A percentile compares a stretch with the other conserved stretches of the same genome.
These are phyloP conservation scores for Drosophila yakuba DNA, from an alignment of 1,140 invertebrate species.

Conservation along the genomic window DNA sequence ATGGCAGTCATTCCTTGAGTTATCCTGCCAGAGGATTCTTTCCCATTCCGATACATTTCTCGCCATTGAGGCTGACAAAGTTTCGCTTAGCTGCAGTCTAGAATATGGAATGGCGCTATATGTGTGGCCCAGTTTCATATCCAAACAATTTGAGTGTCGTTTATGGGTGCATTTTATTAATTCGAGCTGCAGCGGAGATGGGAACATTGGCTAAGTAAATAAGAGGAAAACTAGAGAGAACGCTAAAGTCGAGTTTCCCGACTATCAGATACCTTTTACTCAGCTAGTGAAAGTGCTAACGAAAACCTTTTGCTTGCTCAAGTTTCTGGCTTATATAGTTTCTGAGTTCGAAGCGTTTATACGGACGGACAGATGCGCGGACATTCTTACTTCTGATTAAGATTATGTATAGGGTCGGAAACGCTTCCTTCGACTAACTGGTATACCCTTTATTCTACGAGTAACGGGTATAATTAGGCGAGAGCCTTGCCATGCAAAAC, in stretches of 20 bases:
- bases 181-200: constrained; percentile 24
- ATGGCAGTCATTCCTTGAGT: constrained; percentile 11
- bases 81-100: constrained; percentile 18
- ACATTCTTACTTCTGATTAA: too few relatives aligned
- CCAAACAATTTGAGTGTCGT: not conserved
- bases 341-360: too few relatives aligned
- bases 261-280: too few relatives aligned
- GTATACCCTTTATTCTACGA: too few relatives aligned
- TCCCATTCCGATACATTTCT: not conserved
- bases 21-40: constrained; percentile 3
- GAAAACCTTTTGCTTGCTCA: too few relatives aligned
- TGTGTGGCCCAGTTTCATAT: not conserved
- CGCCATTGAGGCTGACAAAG: constrained; percentile 21
- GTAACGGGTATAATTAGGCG: constrained; percentile 35
- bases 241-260: too few relatives aligned
- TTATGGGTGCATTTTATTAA: constrained; percentile 53
- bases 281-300: too few relatives aligned
- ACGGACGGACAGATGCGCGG: too few relatives aligned
- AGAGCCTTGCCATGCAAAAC: constrained; percentile 31
- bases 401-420: too few relatives aligned
- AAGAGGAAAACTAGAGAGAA: constrained; percentile 28
- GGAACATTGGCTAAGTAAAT: constrained; percentile 54
- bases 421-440: too few relatives aligned
- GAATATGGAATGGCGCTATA: not conserved
- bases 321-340: too few relatives aligned